Base-by-base conservation (phyloP, 2,888 invertebrate species). In the Chloromyia formosa region DNA sequence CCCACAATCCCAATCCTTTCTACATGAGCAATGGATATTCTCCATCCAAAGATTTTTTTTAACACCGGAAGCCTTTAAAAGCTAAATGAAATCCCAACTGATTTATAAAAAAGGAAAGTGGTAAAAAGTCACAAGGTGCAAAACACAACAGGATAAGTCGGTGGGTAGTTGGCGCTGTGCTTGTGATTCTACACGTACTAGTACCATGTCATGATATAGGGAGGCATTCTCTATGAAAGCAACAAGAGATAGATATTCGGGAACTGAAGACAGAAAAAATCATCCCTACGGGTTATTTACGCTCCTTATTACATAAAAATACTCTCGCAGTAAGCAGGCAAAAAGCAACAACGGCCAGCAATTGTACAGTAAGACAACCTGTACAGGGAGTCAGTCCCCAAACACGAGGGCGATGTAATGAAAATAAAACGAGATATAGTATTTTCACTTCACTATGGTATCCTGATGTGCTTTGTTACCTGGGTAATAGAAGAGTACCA, bases 231-330 rank as follows among this genome's bases (percentile, higher is more conserved):
- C 16, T n/a, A n/a, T 49, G 16, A 58, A 5, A 58, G 58, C 58
- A 58, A 58, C 58, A 49, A n/a, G 49, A 49, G 49, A 49, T 4
- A 35, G 27, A 35, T 12, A 49, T 12, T n/a, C 49, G 12, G 2
- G 16, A 49, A 12, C 49, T 3, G 49, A 49, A n/a, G 16, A 49
- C 49, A 49, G 49, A 12, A n/a, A 49, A 35, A 49, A 49, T n/a
- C 23, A 42, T 58, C 56, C 71, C 71, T 56, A 35, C 71, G 71
- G 71, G 54, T 40, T 71, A 74, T 75, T 75, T 75, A 56, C 75
- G 69, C 75, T 62, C 62, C 40, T 74, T 74, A 56, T 69, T 69
- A 68, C 60, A 68, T 69, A 18, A 74, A 74, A 74, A 69, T 69
- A 74, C 73, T 73, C 49, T 73, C 27, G 73, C 14, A 10, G 56